phyloP scores from a whole-genome alignment of 2,888 invertebrate species.

The Brenthis ino region DNA sequence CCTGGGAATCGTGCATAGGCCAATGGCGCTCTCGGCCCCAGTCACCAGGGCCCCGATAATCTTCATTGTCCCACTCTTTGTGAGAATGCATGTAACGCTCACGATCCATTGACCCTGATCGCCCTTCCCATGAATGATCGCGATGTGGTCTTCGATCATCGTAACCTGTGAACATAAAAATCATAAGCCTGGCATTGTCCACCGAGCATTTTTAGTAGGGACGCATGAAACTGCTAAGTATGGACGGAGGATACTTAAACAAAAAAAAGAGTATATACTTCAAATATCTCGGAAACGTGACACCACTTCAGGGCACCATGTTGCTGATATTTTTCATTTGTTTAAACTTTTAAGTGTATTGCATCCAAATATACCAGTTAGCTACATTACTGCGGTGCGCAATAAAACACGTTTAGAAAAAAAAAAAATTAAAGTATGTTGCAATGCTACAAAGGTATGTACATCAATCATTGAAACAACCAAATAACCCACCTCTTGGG shows the following conservation, averaged over 20 bases:
- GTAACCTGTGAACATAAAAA: conserved; percentile 56
- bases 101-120: conserved; percentile 73
- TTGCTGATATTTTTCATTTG: not conserved
- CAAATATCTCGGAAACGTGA: too few species aligned
- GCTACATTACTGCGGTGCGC: too few species aligned
- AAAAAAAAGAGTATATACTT: too few species aligned
- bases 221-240: too few species aligned
- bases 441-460: too few species aligned
- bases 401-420: too few species aligned
- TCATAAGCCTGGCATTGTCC: not conserved
- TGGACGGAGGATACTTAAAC: too few species aligned
- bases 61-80: conserved; percentile 80
- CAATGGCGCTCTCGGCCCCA: conserved; percentile 77
- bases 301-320: too few species aligned
- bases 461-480: conserved; percentile 43
- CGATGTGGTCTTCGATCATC: conserved; percentile 78
- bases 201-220: too few species aligned
- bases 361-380: too few species aligned
- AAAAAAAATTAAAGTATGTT: not conserved
- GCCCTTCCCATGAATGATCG: conserved; percentile 82
- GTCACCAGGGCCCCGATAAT: conserved; percentile 79
- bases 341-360: not conserved
- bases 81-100: conserved; percentile 76
- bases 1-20: conserved; percentile 76
- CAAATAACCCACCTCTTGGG: conserved; percentile 69